A percentile compares a stretch with the other conserved stretches of the same genome.
Evolutionary conservation across 2,888 invertebrate species (phyloP).

Genomic region (Choristoneura rosaceana): DNA sequence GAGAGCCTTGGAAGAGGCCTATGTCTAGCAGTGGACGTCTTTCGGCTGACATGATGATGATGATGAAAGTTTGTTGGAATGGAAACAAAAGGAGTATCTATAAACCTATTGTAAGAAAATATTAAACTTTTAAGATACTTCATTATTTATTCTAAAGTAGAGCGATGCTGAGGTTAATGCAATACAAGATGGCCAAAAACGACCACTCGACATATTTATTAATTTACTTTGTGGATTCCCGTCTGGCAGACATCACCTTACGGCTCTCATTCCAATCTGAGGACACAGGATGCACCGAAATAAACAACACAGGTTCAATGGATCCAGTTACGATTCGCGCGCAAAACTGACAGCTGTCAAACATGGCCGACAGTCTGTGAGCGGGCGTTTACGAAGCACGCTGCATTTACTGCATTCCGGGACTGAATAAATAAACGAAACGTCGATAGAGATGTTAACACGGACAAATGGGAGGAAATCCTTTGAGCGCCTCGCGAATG

Average conservation of each 20-base stretch:
- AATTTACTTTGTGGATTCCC: neutral
- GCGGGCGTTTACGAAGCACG: slow-evolving; percentile 4
- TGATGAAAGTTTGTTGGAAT: no score
- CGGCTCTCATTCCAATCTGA: slow-evolving; percentile 20
- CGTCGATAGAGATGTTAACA: slow-evolving; percentile 20
- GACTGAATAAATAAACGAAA: slow-evolving; percentile 23
- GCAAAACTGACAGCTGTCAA: slow-evolving; percentile 48
- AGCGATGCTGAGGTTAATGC: neutral
- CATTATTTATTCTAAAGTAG: neutral
- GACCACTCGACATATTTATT: neutral
- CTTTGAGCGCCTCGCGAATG: slow-evolving; percentile 30
- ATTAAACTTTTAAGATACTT: neutral
- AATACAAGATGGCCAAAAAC: neutral
- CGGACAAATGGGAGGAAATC: slow-evolving; percentile 22
- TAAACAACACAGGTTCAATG: slow-evolving; percentile 28
- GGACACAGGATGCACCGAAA: slow-evolving; percentile 37
- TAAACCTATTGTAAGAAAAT: no score
- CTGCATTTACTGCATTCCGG: slow-evolving; percentile 15
- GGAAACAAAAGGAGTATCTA: no score
- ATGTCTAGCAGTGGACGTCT: no score
- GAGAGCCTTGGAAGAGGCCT: no score
- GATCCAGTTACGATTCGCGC: slow-evolving; percentile 43
- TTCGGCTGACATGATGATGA: no score
- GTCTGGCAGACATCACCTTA: neutral
- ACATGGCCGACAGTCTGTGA: slow-evolving; percentile 40